Evolutionary conservation across 2,797 vertebrate species (phyloP).

Genomic region (Siniperca obscura): DNA sequence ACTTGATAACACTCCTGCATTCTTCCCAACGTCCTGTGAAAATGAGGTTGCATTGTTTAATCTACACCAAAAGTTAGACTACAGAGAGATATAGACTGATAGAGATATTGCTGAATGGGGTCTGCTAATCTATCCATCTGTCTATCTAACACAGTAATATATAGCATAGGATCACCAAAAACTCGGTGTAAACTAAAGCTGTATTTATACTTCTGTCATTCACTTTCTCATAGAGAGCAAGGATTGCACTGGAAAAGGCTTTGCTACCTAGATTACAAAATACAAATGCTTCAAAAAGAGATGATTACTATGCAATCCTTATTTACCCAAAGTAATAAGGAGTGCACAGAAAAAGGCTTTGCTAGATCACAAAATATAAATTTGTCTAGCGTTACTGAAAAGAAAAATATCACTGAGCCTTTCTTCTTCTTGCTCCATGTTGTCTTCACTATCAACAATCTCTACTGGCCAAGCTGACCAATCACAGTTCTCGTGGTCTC

Average conservation of each 20-base stretch:
- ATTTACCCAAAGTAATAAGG: background rate
- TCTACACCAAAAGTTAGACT: background rate
- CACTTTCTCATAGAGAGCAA: background rate
- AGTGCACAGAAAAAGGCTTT: background rate
- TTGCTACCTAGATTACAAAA: background rate
- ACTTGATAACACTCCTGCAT: slow-evolving; percentile 92
- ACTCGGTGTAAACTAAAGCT: background rate
- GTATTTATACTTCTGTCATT: background rate
- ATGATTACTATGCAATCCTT: background rate
- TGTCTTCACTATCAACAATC: background rate
- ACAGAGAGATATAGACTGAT: background rate
- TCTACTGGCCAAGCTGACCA: background rate
- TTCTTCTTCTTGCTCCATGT: background rate
- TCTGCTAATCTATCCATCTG: background rate
- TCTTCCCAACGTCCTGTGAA: slow-evolving; percentile 88
- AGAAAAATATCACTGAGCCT: background rate
- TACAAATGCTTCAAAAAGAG: background rate
- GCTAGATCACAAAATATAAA: background rate
- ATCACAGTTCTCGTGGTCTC: background rate
- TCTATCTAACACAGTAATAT: background rate
- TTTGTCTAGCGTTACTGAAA: background rate
- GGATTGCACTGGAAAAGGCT: background rate
- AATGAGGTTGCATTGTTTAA: slow-evolving; percentile 22
- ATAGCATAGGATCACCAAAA: background rate
- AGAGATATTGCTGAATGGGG: background rate